Conservation (phyloP, 2,113 vertebrate species). For the Phaethon lepturus region DNA sequence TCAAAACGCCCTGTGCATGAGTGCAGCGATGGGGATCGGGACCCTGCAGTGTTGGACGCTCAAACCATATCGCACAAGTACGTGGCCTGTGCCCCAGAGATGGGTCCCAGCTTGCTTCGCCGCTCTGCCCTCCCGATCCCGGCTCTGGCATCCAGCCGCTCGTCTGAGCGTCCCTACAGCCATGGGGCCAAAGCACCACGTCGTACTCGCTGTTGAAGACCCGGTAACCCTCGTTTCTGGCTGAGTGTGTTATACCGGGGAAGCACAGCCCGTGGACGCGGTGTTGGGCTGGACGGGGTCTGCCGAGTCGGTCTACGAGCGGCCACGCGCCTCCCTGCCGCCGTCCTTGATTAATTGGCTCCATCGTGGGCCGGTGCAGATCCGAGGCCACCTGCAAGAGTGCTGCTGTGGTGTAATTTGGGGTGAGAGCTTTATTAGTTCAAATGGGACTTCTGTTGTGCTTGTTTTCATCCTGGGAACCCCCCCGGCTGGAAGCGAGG, state of each 20-base stretch:
- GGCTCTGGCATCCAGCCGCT: neutral
- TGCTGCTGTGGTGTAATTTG: neutral
- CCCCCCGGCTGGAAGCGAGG: neutral
- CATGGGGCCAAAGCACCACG: rapidly evolving
- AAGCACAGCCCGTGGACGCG: neutral
- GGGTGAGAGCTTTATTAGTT: neutral
- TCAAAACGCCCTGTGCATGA: rapidly evolving
- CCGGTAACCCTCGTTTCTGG: rapidly evolving
- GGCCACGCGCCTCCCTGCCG: rapidly evolving
- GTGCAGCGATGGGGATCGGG: rapidly evolving
- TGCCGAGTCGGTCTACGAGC: rapidly evolving
- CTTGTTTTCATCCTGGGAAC: neutral
- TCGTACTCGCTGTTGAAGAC: rapidly evolving
- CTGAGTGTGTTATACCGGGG: rapidly evolving
- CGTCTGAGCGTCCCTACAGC: neutral
- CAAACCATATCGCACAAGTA: rapidly evolving
- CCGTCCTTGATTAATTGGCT: neutral
- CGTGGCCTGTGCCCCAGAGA: neutral
- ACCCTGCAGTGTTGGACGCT: rapidly evolving
- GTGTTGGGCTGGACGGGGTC: rapidly evolving
- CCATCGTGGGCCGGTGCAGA: rapidly evolving
- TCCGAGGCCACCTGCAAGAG: neutral
- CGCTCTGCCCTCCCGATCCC: neutral
- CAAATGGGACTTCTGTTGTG: rapidly evolving
- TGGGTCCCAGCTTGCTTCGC: rapidly evolving